phyloP scores from a whole-genome alignment of 2,888 invertebrate genomes.

The Oasisia sp. region DNA sequence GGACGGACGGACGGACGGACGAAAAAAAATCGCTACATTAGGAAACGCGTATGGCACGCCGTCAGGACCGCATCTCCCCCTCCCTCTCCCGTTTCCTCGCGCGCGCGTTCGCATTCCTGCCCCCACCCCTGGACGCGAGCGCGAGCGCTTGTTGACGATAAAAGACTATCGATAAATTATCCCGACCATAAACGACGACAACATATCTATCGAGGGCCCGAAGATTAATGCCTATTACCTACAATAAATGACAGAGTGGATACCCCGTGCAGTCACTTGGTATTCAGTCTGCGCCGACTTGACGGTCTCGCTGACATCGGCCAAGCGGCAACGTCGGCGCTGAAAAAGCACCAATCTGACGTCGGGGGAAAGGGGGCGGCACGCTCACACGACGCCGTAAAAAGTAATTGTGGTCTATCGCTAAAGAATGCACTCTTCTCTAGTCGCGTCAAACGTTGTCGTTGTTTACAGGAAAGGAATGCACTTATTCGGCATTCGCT shows the following conservation, averaged over 20 bases:
- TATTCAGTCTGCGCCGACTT: background rate
- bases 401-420: background rate
- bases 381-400: background rate
- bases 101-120: background rate
- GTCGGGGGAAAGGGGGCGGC: background rate
- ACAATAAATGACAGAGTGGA: conserved; percentile 4
- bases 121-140: background rate
- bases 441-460: background rate
- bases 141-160: conserved; percentile 17
- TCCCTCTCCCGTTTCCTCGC: background rate
- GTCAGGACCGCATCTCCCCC: background rate
- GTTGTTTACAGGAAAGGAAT: conserved; percentile 17
- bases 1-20: no score
- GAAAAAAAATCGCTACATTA: no score
- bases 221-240: background rate
- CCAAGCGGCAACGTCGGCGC: background rate
- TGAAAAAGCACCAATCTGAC: background rate
- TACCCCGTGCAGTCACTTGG: background rate
- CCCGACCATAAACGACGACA: conserved; percentile 10
- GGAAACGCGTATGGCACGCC: no score
- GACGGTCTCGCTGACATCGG: background rate
- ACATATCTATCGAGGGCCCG: conserved; percentile 3
- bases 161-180: background rate
- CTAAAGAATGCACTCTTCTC: background rate
- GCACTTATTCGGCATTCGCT: background rate